A percentile compares a stretch with the other conserved stretches of the same genome.
phyloP scores from a whole-genome alignment of 2,113 vertebrate genomes.

The Hyla sarda region DNA sequence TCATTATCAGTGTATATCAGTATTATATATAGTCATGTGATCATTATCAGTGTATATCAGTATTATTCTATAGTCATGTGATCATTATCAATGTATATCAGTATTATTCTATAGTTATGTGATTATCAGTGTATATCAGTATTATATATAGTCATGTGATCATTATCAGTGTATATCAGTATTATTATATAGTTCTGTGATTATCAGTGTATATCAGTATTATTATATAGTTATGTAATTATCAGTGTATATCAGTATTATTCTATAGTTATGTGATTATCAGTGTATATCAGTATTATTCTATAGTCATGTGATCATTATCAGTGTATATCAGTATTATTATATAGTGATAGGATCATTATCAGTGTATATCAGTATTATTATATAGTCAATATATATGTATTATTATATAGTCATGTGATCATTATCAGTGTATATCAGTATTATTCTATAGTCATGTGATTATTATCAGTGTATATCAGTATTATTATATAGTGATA shows the following conservation, averaged over 20 bases:
- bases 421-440: neutral
- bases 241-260: conserved; percentile 13
- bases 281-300: no score
- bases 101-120: neutral
- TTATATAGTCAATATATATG: neutral
- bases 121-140: no score
- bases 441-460: no score
- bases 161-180: conserved; percentile 11
- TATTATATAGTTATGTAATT: conserved; percentile 5
- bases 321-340: conserved; percentile 22
- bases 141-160: conserved; percentile 3
- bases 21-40: neutral
- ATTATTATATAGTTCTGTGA: neutral
- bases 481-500: no score
- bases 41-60: neutral
- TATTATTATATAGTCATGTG: neutral
- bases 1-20: no score
- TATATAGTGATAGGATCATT: conserved; percentile 16
- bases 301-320: no score
- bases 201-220: neutral
- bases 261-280: conserved; percentile 4
- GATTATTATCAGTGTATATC: neutral
- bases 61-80: no score
- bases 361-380: neutral
- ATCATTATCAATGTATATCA: neutral